Conservation (phyloP, 2,888 invertebrate species). For the Seira musarum region DNA sequence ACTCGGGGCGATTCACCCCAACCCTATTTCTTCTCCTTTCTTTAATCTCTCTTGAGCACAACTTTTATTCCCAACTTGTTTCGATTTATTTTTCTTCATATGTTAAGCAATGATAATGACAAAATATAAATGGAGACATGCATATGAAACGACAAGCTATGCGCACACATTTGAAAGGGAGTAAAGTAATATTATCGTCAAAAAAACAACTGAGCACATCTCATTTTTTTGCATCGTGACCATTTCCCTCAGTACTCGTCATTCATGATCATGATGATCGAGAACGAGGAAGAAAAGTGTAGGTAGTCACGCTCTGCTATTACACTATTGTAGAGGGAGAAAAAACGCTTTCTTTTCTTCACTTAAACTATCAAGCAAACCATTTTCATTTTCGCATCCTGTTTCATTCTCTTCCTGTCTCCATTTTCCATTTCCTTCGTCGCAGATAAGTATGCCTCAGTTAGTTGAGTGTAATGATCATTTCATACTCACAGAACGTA, state of each 20-base stretch:
- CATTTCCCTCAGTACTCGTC: neutral
- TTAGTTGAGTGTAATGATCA: neutral
- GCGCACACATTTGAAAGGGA: neutral
- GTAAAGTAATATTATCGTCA: neutral
- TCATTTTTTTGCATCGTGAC: neutral
- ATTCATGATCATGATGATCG: slow-evolving; percentile 14
- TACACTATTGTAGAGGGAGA: neutral
- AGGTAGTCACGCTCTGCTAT: slow-evolving; percentile 35
- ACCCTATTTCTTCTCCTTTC: slow-evolving; percentile 3
- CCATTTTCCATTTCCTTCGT: slow-evolving; percentile 33
- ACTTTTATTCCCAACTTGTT: neutral
- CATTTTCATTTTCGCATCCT: slow-evolving; percentile 25
- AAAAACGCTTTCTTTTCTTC: neutral
- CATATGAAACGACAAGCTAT: neutral
- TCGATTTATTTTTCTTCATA: slow-evolving; percentile 8
- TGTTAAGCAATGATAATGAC: neutral
- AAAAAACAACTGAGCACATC: neutral
- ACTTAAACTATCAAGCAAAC: neutral
- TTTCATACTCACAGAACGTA: neutral
- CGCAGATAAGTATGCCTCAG: too few species aligned
- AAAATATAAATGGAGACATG: neutral
- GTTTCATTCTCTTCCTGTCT: slow-evolving; percentile 29
- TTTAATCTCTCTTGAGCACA: neutral
- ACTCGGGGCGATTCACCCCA: neutral
- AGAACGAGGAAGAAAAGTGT: slow-evolving; percentile 9